phyloP scores from a whole-genome alignment of 1,140 invertebrate species.

The Ceratitis capitata region DNA sequence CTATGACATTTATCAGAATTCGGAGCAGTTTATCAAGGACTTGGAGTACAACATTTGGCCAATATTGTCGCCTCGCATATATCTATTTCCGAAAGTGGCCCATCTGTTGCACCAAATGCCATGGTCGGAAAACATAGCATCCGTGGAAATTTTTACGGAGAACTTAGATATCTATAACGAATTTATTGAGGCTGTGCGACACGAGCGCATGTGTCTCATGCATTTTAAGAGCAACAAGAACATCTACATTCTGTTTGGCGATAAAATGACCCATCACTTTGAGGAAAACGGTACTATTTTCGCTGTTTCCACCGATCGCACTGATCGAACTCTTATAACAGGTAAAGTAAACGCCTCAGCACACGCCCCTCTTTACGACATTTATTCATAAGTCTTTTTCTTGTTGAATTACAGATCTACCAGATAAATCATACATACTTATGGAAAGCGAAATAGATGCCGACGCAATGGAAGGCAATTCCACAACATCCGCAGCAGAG shows the following conservation, averaged over 20 bases:
- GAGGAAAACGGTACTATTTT: constrained; percentile 61
- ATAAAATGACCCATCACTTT: constrained; percentile 57
- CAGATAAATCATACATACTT: constrained; percentile 54
- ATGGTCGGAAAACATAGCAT: constrained; percentile 61
- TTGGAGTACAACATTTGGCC: constrained; percentile 64
- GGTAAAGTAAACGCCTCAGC: constrained; percentile 45
- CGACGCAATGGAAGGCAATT: constrained; percentile 48
- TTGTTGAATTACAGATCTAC: constrained; percentile 49
- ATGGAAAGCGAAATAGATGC: constrained; percentile 62
- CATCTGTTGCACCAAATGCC: constrained; percentile 62
- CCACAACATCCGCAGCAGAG: constrained; percentile 48
- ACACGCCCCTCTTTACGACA: neutral
- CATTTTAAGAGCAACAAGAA: constrained; percentile 61
- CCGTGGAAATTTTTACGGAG: constrained; percentile 60
- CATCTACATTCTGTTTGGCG: constrained; percentile 60
- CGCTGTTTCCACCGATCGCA: constrained; percentile 56
- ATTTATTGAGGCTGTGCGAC: constrained; percentile 59
- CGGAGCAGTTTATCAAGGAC: constrained; percentile 55
- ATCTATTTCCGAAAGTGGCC: constrained; percentile 60
- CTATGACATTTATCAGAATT: constrained; percentile 51
- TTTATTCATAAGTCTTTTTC: neutral
- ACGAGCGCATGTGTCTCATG: constrained; percentile 63
- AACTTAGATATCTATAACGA: constrained; percentile 60
- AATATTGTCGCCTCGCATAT: constrained; percentile 50
- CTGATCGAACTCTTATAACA: constrained; percentile 53